Base-by-base conservation (phyloP, 2,113 vertebrate genomes). In the Passer domesticus region DNA sequence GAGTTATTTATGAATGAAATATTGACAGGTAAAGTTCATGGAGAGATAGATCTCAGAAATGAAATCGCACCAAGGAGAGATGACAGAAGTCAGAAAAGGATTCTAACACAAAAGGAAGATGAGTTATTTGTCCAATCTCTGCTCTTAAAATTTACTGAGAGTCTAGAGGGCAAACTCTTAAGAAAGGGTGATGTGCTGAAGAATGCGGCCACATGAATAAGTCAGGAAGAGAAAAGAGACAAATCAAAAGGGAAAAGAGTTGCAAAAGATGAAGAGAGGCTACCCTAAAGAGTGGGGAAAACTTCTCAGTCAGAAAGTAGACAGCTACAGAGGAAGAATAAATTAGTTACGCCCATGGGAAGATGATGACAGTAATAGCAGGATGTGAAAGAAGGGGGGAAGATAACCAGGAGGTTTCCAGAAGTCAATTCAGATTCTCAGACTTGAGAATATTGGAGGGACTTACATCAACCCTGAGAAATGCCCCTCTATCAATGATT, bases 71-170 rank as follows among this genome's bases (percentile, higher is more conserved):
- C 49, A 78, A 74, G 27, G 52, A 72, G 47, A 67, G 18, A 75
- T 67, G 74, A 79, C 31, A 24, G 39, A 91, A 87, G 39, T 39
- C 60, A 89, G 60, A 67, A 78, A 70, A 81, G 1, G 1, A 39
- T 92, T 92, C 39, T 84, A 74, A 55, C 52, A 60, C 6, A 16
- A 50, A 33, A 86, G 18, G 30, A 87, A 70, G 72, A 84, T 95
- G 43, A 92, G 23, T 77, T 95, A 94, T 95, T 87, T 84, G 59
- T 89, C 46, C 64, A 78, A 41, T 83, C 30, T 87, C 64, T 77
- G 30, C 33, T 87, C 33, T 69, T 81, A 74, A 80, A 80, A 74
- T 91, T 87, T 81, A 62, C 31, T 35, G 68, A 60, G 13, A 72
- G 23, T 50, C 49, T 86, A 73, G 27, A 90, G 58, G 31, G 30